Conservation (phyloP, 1,140 invertebrate species). For the Homalodisca vitripennis region DNA sequence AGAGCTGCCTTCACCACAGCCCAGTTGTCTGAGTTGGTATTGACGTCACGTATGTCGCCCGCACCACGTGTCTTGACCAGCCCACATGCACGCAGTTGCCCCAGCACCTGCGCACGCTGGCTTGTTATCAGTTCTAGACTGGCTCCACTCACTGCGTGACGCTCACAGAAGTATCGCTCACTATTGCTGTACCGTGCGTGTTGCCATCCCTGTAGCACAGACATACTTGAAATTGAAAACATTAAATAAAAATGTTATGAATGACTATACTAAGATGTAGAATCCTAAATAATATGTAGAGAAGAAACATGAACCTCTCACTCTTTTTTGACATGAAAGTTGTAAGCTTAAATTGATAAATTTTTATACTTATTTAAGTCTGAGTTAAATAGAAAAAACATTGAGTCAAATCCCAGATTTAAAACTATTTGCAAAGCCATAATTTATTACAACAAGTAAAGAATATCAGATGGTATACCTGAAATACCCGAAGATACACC, state of each 20-base stretch:
- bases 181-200: constrained; percentile 64
- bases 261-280: too few species aligned
- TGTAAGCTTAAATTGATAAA: too few species aligned
- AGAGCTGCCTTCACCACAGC: constrained; percentile 88
- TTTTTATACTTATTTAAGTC: too few species aligned
- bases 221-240: neutral
- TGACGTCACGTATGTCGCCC: constrained; percentile 72
- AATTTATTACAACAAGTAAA: neutral
- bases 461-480: constrained; percentile 57
- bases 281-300: too few species aligned
- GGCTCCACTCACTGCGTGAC: constrained; percentile 75
- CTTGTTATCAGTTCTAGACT: constrained; percentile 86
- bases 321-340: too few species aligned
- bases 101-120: constrained; percentile 75
- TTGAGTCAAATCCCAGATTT: too few species aligned
- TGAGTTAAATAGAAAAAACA: too few species aligned
- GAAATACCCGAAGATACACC: constrained; percentile 79
- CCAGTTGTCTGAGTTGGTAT: constrained; percentile 88
- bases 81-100: constrained; percentile 79
- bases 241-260: too few species aligned
- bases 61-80: constrained; percentile 69
- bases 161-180: constrained; percentile 73
- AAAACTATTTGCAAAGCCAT: too few species aligned
- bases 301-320: too few species aligned
- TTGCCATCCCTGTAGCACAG: constrained; percentile 54